Conservation (phyloP, 2,888 invertebrate genomes). For the Amblyjoppa fuscipennis region DNA sequence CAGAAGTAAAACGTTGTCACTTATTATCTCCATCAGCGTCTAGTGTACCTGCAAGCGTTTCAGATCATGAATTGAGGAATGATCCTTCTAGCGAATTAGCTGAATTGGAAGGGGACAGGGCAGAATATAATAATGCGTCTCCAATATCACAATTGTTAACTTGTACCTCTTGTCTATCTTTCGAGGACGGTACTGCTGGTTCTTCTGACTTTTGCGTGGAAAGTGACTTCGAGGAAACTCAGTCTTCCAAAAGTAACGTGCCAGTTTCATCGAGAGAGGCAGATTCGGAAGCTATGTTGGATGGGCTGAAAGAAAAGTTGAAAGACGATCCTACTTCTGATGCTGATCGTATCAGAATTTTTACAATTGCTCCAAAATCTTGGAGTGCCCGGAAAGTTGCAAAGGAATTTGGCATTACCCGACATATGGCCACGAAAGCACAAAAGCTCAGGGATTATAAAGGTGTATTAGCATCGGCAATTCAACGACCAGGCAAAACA, state of each 20-base stretch:
- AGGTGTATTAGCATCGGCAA: conserved; percentile 57
- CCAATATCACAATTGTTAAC: too few species aligned
- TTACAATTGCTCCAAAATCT: too few species aligned
- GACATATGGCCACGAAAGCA: conserved; percentile 4
- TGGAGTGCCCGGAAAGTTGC: too few species aligned
- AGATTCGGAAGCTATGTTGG: neutral
- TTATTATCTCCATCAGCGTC: too few species aligned
- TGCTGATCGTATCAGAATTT: too few species aligned
- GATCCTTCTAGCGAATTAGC: neutral
- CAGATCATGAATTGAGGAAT: neutral
- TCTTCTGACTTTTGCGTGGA: conserved; percentile 26
- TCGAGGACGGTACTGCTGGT: neutral
- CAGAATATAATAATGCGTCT: too few species aligned
- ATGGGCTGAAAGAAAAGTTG: too few species aligned
- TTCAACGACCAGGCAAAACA: neutral
- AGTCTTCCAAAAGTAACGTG: conserved; percentile 31
- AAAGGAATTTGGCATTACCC: neutral
- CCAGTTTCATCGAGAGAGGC: conserved; percentile 29
- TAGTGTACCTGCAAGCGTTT: too few species aligned
- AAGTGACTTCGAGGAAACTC: conserved; percentile 22
- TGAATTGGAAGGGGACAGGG: too few species aligned
- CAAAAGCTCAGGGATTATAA: conserved; percentile 26
- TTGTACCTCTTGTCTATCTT: too few species aligned
- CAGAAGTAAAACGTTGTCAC: too few species aligned
- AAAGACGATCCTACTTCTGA: too few species aligned